phyloP scores from a whole-genome alignment of 2,797 vertebrate species.

The Taeniopygia guttata region DNA sequence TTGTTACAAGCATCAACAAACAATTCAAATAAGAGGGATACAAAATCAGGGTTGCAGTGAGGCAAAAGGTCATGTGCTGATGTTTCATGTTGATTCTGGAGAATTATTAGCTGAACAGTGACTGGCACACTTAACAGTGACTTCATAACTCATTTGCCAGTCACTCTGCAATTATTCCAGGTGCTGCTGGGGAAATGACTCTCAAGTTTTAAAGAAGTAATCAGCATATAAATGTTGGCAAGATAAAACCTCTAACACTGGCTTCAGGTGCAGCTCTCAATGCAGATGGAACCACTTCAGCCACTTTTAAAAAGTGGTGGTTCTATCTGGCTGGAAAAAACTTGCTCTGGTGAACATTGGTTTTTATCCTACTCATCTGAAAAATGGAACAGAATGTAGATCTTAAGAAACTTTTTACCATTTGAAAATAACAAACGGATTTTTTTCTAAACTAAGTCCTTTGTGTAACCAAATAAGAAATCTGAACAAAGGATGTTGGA shows the following conservation, averaged over 20 bases:
- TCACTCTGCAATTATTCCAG: constrained; percentile 84
- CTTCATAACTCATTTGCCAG: constrained; percentile 75
- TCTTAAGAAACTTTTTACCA: neutral
- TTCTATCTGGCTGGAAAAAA: constrained; percentile 41
- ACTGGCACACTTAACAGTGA: constrained; percentile 78
- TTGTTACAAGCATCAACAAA: constrained; percentile 71
- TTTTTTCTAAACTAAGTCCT: neutral
- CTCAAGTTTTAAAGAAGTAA: constrained; percentile 75
- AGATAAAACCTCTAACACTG: constrained; percentile 54
- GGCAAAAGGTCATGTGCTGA: constrained; percentile 69
- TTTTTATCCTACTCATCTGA: neutral
- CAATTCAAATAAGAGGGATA: constrained; percentile 52
- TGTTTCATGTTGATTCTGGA: constrained; percentile 65
- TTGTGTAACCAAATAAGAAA: neutral
- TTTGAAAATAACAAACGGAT: neutral
- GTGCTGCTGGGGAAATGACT: constrained; percentile 76
- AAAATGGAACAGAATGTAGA: neutral
- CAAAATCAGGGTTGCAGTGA: constrained; percentile 70
- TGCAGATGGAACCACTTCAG: constrained; percentile 62
- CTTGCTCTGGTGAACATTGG: neutral
- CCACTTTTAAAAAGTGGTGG: constrained; percentile 12
- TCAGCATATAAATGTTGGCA: constrained; percentile 75
- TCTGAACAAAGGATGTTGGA: neutral
- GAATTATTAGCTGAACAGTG: constrained; percentile 73
- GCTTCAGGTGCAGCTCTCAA: constrained; percentile 71